Evolutionary conservation across 2,888 invertebrate genomes (phyloP), one percentile per base, ranked within the genome.

Genomic region (Neuroscelio doddi): DNA sequence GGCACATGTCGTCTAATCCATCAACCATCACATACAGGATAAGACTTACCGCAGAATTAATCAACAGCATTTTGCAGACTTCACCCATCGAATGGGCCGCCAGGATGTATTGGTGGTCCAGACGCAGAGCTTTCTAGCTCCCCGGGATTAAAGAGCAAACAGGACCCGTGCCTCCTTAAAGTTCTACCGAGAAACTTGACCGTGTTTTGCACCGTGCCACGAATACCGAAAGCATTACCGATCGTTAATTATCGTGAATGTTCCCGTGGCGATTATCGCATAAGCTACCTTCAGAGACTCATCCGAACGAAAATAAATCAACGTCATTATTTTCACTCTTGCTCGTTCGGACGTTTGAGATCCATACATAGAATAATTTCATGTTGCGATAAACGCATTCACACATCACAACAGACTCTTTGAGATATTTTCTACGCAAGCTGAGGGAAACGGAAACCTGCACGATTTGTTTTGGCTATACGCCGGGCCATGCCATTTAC

Each of bases 1-100:
- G 70, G 64, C 49, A 68, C 67, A 63, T 68, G 69, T 64, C 69
- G 47, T 55, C 68, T 68, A 70, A 72, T 70, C 52, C 65, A 32
- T 51, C 72, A 65, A 76, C 73, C 65, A 75, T 73, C 70, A 72
- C 71, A 53, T 76, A 76, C 71, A 73, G 75, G 67, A 80, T 78
- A 64, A 73, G 73, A 64, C 66, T 74, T 42, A 70, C 70, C 32
- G 73, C 70, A 58, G 72, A 79, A 72, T 58, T 78, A 62, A 73
- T 77, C 49, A 73, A 68, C 67, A 73, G 71, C 68, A 73, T 78
- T 69, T 71, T 77, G 42, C 74, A 73, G 72, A 73, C 73, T 51
- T 69, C 76, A 57, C 70, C 75, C 45, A 75, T 76, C 24, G 75
- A 78, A 59, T 79, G 74, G 78, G 73, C 74, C 59, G 69, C 69